phyloP scores from a whole-genome alignment of 1,140 invertebrate genomes.

The Polypedilum vanderplanki region DNA sequence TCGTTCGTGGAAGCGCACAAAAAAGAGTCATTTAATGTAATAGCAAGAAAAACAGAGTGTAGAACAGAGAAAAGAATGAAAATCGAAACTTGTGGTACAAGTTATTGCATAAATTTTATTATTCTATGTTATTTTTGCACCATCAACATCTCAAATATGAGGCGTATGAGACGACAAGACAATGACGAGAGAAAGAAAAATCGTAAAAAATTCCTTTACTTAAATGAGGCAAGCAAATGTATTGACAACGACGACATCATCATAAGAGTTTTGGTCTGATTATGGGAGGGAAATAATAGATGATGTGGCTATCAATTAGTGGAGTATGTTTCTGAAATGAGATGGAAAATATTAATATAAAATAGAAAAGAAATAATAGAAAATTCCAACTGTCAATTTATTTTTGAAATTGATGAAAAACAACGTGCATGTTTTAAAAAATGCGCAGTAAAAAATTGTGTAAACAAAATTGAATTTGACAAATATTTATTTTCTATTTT shows the following conservation, averaged over 20 bases:
- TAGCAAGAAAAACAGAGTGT: neutral
- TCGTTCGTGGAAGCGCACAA: too few relatives aligned
- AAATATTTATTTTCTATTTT: too few relatives aligned
- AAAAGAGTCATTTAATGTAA: too few relatives aligned
- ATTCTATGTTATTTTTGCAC: conserved; percentile 19
- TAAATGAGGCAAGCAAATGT: neutral
- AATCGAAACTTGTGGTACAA: conserved; percentile 10
- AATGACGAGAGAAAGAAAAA: conserved; percentile 4
- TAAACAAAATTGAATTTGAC: too few relatives aligned
- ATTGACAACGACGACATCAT: neutral
- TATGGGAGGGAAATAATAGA: neutral
- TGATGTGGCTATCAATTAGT: neutral
- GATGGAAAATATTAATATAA: conserved; percentile 4
- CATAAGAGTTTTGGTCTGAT: neutral
- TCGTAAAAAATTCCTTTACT: neutral
- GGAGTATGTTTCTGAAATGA: neutral
- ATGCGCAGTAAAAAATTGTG: too few relatives aligned
- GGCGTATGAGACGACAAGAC: conserved; percentile 15
- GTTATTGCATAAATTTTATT: conserved; percentile 20
- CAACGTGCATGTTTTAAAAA: too few relatives aligned
- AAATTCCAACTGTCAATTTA: too few relatives aligned
- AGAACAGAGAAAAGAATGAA: neutral
- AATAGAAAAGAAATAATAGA: neutral
- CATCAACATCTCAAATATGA: neutral
- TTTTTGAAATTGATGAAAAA: too few relatives aligned